Evolutionary conservation across 2,797 vertebrate genomes (phyloP), one percentile per base, ranked within the genome.

Genomic region (Botia almorhae): DNA sequence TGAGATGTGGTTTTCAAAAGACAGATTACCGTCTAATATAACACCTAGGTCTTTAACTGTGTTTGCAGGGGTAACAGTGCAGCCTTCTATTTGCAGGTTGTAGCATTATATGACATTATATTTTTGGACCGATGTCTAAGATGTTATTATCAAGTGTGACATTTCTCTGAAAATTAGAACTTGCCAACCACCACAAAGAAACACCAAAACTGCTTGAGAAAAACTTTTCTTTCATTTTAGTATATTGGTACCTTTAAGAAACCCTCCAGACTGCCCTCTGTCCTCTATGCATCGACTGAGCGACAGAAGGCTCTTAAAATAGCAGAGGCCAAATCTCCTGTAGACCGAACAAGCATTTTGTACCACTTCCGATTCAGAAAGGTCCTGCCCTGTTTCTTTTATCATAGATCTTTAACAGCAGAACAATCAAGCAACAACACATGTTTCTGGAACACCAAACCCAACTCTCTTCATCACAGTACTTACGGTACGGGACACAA

Each of bases 361-460:
- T 84, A 88, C 86, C 56, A 84, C 88, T 91, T 93, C 91, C 89
- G 89, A 91, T 61, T 87, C 84, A 91, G 89, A 91, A 89, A 84
- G 88, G 83, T 88, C 91, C 89, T 89, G 74, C 92, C 91, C 91
- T 87, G 82, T 84, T 89, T 87, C 89, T 92, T 26, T 89, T 90
- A 93, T 92, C 89, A 91, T 85, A 91, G 86, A 90, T 90, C 83
- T 87, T 87, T 88, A 90, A 91, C 90, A 90, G 87, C 84, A 91
- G 89, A 93, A 94, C 92, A 94, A 93, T 93, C 87, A 86, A 86
- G 78, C 83, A 86, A 88, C 86, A 89, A 87, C 33, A 33, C 3
- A 5, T 3, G 88, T 90, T 84, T 89, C 81, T 90, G 91, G 90
- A 91, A 85, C 88, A 84, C 82, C 86, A 87, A 78, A 73, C 83